Evolutionary conservation across 2,113 vertebrate species (phyloP), one percentile per base, ranked within the genome.

Genomic region (Polypterus bichir): DNA sequence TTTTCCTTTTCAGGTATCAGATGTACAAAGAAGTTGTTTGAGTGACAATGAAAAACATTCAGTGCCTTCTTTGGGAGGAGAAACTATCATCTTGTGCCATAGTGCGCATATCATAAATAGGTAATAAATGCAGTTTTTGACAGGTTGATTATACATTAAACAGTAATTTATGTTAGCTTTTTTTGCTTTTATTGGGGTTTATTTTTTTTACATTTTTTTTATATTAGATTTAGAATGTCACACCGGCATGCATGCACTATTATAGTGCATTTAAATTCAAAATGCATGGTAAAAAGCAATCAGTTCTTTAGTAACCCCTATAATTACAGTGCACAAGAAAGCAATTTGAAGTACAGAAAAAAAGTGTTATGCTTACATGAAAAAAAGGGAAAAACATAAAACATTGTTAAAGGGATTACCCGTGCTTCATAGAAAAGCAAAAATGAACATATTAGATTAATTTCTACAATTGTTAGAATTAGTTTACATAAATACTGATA

Each of bases 51-150:
- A 74, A 69, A 71, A 77, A 69, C 79, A 75, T 80, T 76, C 70
- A 81, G 84, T 87, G 85, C 85, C 83, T 87, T 86, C 77, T 75
- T 78, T 70, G 74, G 81, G 80, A 81, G 81, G 78, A 81, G 75
- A 76, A 76, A 73, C 72, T 62, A 72, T 76, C 73, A 75, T 77
- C 73, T 69, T 67, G 69, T 69, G 69, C 69, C 73, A 80, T 78
- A 76, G 78, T 77, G 78, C 74, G 73, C 64, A 71, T 66, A 64
- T 66, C 69, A 54, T 60, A 77, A 65, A 68, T 9, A 64, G 68
- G 11, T 60, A 7, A 72, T 54, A 54, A 52, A 61, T 70, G 60
- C 71, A 69, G 71, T 75, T 73, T 77, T 78, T 79, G 77, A 70
- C 73, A 76, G 81, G 77, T 72, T 60, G 60, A 27, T 27, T 27